phyloP scores from a whole-genome alignment of 2,113 vertebrate species.

The Anolis carolinensis region DNA sequence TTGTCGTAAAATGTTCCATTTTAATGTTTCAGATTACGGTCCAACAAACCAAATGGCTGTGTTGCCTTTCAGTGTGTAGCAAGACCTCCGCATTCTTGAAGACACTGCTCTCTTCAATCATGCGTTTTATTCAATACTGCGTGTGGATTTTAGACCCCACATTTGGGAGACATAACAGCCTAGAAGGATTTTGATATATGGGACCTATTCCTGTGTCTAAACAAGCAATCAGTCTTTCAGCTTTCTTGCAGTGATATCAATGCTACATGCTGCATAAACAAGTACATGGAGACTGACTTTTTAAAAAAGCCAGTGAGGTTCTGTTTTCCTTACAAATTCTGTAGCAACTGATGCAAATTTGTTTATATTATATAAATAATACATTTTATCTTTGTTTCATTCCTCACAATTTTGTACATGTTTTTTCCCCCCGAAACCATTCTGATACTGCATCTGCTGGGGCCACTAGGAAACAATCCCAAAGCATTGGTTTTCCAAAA shows the following conservation, averaged over 20 bases:
- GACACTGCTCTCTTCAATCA: constrained; percentile 35
- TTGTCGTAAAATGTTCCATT: neutral
- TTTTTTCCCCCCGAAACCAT: no score
- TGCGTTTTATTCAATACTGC: constrained; percentile 39
- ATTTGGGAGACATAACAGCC: constrained; percentile 10
- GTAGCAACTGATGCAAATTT: constrained; percentile 2
- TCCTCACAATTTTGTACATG: neutral
- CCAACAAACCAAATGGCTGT: constrained; percentile 18
- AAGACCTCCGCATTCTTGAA: constrained; percentile 30
- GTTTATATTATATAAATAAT: neutral
- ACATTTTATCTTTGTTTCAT: neutral
- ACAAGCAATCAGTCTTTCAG: constrained; percentile 25
- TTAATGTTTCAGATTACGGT: constrained; percentile 9
- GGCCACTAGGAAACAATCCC: no score
- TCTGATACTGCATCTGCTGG: no score
- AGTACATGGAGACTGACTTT: constrained; percentile 14
- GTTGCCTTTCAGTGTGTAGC: constrained; percentile 24
- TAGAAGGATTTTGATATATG: constrained; percentile 34
- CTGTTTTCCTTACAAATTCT: neutral
- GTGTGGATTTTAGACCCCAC: neutral
- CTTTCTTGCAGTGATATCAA: constrained; percentile 6
- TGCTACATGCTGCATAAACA: constrained; percentile 7
- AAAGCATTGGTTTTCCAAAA: no score
- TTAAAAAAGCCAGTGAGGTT: neutral
- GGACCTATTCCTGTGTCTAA: constrained; percentile 31